These are phyloP conservation scores for Mesorhabditis belari DNA, from an alignment of 2,888 invertebrate species.

Conservation along the genomic window DNA sequence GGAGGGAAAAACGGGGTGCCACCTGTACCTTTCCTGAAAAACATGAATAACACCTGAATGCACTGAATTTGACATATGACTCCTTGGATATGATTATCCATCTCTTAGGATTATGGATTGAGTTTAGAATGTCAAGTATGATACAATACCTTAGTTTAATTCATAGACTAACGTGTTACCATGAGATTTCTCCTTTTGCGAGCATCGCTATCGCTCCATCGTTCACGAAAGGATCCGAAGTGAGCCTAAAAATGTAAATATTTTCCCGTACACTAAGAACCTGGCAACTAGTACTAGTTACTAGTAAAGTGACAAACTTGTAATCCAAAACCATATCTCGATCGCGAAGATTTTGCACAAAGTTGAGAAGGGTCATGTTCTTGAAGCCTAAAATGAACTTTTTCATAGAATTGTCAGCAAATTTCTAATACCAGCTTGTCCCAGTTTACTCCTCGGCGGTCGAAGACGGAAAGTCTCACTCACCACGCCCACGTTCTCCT, in stretches of 20 bases:
- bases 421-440: background rate
- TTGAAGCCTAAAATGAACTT: constrained; percentile 14
- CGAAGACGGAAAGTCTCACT: background rate
- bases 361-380: constrained; percentile 41
- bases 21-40: constrained; percentile 37
- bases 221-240: constrained; percentile 44
- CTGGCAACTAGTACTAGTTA: no score
- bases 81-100: background rate
- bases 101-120: no score
- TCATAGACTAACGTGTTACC: constrained; percentile 5
- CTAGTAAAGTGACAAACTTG: no score
- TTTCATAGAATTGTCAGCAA: constrained; percentile 1
- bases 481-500: constrained; percentile 47
- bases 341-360: constrained; percentile 37
- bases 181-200: constrained; percentile 49
- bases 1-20: constrained; percentile 51
- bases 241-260: no score
- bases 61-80: background rate
- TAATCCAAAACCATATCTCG: constrained; percentile 48
- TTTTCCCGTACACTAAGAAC: no score
- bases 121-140: no score
- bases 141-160: background rate
- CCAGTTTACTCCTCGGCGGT: background rate
- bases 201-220: constrained; percentile 48
- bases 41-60: background rate